Evolutionary conservation across 2,113 vertebrate species (phyloP).

Genomic region (Chiloscyllium plagiosum): DNA sequence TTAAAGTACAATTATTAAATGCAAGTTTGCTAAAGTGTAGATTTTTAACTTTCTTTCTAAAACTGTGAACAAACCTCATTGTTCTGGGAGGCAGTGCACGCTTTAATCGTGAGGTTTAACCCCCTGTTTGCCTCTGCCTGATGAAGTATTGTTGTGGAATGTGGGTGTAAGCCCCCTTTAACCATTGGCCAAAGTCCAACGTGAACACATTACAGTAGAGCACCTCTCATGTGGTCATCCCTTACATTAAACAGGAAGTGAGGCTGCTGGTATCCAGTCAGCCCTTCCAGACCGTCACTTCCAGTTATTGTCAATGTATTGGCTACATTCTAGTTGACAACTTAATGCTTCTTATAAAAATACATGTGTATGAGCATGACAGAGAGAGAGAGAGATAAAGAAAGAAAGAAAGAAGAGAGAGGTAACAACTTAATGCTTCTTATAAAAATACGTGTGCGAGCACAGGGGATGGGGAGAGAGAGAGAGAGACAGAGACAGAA

Average conservation of each 20-base stretch:
- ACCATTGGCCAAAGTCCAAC: not conserved
- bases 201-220: not conserved
- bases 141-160: not conserved
- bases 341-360: not conserved
- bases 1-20: constrained; percentile 10
- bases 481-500: too few relatives aligned
- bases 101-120: not conserved
- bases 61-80: not conserved
- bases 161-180: not conserved
- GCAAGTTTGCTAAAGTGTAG: not conserved
- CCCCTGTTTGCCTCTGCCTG: not conserved
- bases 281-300: not conserved
- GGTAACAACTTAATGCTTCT: not conserved
- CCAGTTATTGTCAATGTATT: not conserved
- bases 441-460: not conserved
- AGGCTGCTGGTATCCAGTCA: not conserved
- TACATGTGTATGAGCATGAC: not conserved
- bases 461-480: too few relatives aligned
- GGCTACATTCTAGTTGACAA: not conserved
- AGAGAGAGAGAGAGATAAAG: too few relatives aligned
- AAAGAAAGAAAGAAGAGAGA: not conserved
- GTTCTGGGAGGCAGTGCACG: not conserved
- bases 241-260: not conserved
- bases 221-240: not conserved
- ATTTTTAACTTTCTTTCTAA: not conserved